Percentiles rank a stretch among this genome's conserved stretches.
phyloP scores from a whole-genome alignment of 2,113 vertebrate species.

The Malaclemys terrapin region DNA sequence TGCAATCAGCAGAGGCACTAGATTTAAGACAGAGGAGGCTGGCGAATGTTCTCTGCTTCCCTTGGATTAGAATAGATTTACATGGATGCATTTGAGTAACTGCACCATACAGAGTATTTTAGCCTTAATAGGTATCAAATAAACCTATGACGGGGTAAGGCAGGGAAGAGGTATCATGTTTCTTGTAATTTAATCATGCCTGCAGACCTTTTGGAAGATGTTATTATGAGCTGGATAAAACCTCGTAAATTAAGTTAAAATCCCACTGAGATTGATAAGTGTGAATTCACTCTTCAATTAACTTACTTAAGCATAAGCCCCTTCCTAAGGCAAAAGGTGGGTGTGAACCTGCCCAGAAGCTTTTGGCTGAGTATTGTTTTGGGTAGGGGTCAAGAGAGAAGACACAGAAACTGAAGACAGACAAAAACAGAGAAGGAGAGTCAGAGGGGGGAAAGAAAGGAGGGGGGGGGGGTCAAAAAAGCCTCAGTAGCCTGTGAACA shows the following conservation, averaged over 20 bases:
- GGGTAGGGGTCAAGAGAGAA: too few relatives aligned
- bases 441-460: too few relatives aligned
- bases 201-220: not conserved
- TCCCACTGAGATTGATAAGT: not conserved
- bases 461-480: too few relatives aligned
- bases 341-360: too few relatives aligned
- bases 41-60: not conserved
- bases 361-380: too few relatives aligned
- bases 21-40: not conserved
- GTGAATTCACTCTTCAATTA: too few relatives aligned
- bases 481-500: too few relatives aligned
- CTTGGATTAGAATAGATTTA: not conserved
- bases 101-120: not conserved
- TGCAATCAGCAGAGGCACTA: not conserved
- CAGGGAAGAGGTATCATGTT: not conserved
- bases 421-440: too few relatives aligned
- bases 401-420: too few relatives aligned
- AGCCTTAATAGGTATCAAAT: not conserved
- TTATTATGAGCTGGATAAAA: not conserved
- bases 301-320: too few relatives aligned
- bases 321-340: too few relatives aligned
- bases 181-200: not conserved
- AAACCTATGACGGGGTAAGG: not conserved
- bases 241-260: not conserved
- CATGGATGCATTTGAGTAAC: not conserved